phyloP scores from a whole-genome alignment of 2,888 invertebrate genomes.

The Apodemia duryi region DNA sequence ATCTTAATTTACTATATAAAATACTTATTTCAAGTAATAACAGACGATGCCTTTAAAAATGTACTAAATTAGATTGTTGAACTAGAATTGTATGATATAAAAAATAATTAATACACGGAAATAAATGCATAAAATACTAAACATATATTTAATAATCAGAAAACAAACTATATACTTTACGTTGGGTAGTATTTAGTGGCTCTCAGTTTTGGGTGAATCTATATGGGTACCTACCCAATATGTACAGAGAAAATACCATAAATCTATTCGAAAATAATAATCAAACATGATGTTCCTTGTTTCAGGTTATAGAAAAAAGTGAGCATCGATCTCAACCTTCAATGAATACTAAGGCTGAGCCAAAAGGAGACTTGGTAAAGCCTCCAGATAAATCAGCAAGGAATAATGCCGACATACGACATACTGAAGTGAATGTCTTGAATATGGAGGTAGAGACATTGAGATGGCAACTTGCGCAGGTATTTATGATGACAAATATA shows the following conservation, averaged over 20 bases:
- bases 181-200: no score
- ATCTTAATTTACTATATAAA: no score
- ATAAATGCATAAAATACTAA: no score
- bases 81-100: no score
- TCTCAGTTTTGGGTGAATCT: no score
- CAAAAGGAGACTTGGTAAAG: conserved; percentile 46
- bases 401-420: conserved; percentile 44
- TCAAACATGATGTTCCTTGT: conserved; percentile 35
- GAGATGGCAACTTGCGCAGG: conserved; percentile 87
- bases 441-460: conserved; percentile 84
- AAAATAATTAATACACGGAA: no score
- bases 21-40: no score
- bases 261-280: not conserved
- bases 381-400: conserved; percentile 42
- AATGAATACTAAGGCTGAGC: conserved; percentile 48
- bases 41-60: no score
- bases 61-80: no score
- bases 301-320: conserved; percentile 65
- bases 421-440: conserved; percentile 69
- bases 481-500: conserved; percentile 40
- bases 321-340: conserved; percentile 59
- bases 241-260: no score
- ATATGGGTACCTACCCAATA: not conserved
- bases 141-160: no score
- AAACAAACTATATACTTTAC: no score